phyloP scores from a whole-genome alignment of 92 coral and sea anemone genomes.

The Heteractis magnifica region DNA sequence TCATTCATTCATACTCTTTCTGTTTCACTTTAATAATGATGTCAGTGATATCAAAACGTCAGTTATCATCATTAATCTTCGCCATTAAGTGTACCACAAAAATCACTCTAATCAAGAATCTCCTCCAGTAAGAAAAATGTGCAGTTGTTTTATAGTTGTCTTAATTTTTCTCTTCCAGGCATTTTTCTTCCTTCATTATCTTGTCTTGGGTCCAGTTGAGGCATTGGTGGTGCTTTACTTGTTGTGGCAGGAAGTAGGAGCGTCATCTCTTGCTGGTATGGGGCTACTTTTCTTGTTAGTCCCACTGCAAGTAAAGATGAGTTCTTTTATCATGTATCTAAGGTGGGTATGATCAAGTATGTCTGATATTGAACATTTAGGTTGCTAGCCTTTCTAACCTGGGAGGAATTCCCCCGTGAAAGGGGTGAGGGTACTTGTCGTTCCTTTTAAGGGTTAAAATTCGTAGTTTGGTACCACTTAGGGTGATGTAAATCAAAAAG shows the following conservation, averaged over 20 bases:
- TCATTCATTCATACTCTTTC: no score
- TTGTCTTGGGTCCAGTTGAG: conserved; percentile 38
- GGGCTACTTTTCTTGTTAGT: conserved; percentile 37
- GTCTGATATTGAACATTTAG: not conserved
- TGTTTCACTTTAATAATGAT: no score
- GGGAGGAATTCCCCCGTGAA: not conserved
- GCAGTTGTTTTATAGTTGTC: not conserved
- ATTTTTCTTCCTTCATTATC: conserved; percentile 39
- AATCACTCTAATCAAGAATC: not conserved
- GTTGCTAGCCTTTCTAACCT: not conserved
- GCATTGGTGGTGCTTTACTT: conserved; percentile 28
- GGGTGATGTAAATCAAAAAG: no score
- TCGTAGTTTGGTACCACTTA: no score
- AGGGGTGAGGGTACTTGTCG: no score
- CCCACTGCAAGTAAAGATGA: conserved; percentile 41
- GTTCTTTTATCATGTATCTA: conserved; percentile 32
- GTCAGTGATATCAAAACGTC: no score
- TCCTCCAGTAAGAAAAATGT: not conserved
- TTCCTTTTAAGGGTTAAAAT: no score
- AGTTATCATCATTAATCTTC: no score
- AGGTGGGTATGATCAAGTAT: conserved; percentile 14
- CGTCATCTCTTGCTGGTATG: conserved; percentile 32
- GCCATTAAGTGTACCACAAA: no score
- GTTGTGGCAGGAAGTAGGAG: conserved; percentile 30
- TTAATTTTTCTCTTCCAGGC: conserved; percentile 17